Percentiles rank a stretch among this genome's conserved stretches.
Evolutionary conservation across 1,140 invertebrate genomes (phyloP).

Genomic region (Helicoverpa armigera): DNA sequence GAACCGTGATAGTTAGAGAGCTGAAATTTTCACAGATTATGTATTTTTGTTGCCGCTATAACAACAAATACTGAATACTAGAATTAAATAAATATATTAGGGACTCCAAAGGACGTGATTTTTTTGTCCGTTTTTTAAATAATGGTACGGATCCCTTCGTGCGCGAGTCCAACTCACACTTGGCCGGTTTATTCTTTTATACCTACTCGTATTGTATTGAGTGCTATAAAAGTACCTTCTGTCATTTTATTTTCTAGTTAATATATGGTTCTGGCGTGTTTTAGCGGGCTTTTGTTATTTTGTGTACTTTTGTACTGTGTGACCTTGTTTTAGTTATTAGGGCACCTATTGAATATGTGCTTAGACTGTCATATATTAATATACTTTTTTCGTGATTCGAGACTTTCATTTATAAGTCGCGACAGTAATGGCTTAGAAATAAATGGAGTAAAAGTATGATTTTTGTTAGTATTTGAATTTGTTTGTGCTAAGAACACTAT

Average conservation of each 20-base stretch:
- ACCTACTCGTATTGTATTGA: too few relatives aligned
- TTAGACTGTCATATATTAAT: background rate
- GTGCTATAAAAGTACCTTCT: too few relatives aligned
- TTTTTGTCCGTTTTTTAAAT: background rate
- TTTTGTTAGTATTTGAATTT: background rate
- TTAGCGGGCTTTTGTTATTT: too few relatives aligned
- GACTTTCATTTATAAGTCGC: background rate
- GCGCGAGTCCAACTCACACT: background rate
- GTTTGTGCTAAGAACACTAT: too few relatives aligned
- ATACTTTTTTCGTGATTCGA: background rate
- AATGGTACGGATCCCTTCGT: too few relatives aligned
- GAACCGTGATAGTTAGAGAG: background rate
- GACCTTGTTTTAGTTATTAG: constrained; percentile 7
- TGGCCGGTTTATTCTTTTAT: background rate
- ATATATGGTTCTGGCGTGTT: too few relatives aligned
- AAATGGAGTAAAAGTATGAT: background rate
- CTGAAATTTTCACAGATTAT: background rate
- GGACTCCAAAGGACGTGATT: background rate
- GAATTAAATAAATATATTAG: too few relatives aligned
- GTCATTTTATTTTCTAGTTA: too few relatives aligned
- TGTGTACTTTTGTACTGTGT: background rate
- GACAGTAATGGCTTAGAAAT: background rate
- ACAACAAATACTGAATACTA: too few relatives aligned
- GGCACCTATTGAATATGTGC: background rate
- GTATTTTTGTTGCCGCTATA: background rate